Base-by-base conservation (phyloP, 2,888 invertebrate species). In the Lepidochitona cinerea region DNA sequence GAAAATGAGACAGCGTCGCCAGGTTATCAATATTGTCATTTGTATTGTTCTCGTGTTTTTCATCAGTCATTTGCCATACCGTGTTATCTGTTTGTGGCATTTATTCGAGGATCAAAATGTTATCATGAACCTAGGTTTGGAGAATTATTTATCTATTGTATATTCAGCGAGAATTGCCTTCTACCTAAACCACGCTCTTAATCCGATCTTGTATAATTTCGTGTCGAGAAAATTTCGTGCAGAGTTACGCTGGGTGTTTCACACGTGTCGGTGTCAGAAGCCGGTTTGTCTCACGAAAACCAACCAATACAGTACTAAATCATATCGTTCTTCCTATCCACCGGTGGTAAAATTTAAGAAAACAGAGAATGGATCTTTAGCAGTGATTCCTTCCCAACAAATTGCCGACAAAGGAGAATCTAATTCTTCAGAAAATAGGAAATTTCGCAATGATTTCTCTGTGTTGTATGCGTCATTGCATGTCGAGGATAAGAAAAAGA, bases 151-250 rank as follows among this genome's bases (percentile, higher is more conserved):
- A 26, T 71, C 75, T 18, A 71, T 78, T 59, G 66, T 81, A 37
- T 81, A 81, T 68, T 72, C 79, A 68, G 75, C 77, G 1, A 65
- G 78, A 1, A 77, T 81, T 59, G 65, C 79, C 59, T 69, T 79
- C 37, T 81, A 79, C 70, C 75, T 77, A 68, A 81, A 81, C 70
- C 81, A 81, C 72, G 79, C 81, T 37, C 76, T 81, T 67, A 81
- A 81, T 65, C 81, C 81, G 4, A 77, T 81, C 68, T 75, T 81
- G 32, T 81, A 81, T 70, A 81, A 81, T 71, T 81, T 81, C 70
- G 81, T 81, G 6, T 78, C 80, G 29, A 72, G 77, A 68, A 79
- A 79, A 70, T 81, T 79, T 71, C 74, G 81, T 12, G 72, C 78
- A 2, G 81, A 79, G 6, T 70, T 81, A 14, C 23, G 59, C 14